Evolutionary conservation across 2,888 invertebrate genomes (phyloP).

Genomic region (Andrena flavipes): DNA sequence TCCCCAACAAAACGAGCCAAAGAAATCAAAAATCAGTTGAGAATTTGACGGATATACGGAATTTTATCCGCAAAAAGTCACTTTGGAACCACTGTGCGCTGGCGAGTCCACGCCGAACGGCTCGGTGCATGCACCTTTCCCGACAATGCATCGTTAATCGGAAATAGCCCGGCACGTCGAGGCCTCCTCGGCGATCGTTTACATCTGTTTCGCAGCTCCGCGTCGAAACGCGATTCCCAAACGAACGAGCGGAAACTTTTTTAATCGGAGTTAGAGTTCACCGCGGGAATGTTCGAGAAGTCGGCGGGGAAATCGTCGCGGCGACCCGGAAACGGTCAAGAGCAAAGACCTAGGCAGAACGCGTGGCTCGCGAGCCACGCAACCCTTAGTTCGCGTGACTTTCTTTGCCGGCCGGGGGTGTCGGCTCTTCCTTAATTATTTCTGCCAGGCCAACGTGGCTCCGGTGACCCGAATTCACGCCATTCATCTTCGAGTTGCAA

Average conservation of each 20-base stretch:
- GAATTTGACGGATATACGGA: too few species aligned
- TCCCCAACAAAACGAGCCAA: too few species aligned
- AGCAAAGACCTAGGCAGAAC: slow-evolving; percentile 81
- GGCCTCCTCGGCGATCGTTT: too few species aligned
- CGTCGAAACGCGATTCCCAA: too few species aligned
- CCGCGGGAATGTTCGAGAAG: background rate
- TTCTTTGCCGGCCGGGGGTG: slow-evolving; percentile 18
- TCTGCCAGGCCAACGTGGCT: slow-evolving; percentile 20
- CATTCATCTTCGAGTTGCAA: slow-evolving; percentile 73
- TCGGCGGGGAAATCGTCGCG: background rate
- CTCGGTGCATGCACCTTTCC: too few species aligned
- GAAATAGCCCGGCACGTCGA: too few species aligned
- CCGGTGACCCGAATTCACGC: slow-evolving; percentile 68
- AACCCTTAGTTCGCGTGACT: slow-evolving; percentile 62
- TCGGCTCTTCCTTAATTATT: slow-evolving; percentile 59
- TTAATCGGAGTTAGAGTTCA: background rate
- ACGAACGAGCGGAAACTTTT: background rate
- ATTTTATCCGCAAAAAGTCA: too few species aligned
- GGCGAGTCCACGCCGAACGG: too few species aligned
- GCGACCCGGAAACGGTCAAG: slow-evolving; percentile 79
- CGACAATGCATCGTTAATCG: too few species aligned
- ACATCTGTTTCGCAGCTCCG: too few species aligned
- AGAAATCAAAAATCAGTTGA: too few species aligned
- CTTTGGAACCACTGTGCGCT: too few species aligned
- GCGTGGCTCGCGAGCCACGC: slow-evolving; percentile 68